These are phyloP conservation scores for Danio choprae DNA, from an alignment of 2,797 vertebrate species.

Conservation along the genomic window DNA sequence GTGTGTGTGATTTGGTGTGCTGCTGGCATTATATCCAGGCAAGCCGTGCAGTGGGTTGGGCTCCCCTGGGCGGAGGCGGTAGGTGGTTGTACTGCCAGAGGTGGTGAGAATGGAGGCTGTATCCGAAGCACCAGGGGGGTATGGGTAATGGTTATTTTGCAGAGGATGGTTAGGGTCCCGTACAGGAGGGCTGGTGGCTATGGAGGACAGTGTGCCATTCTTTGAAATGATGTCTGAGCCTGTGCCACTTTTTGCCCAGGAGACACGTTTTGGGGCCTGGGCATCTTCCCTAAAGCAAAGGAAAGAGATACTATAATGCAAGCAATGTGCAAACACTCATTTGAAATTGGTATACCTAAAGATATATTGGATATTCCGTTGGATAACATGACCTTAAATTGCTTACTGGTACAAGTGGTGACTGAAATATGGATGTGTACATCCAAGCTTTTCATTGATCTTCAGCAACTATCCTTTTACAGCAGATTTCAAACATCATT, in stretches of 20 bases:
- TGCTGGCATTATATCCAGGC: constrained; percentile 76
- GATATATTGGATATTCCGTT: too few species aligned
- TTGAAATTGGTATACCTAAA: too few species aligned
- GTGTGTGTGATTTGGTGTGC: constrained; percentile 54
- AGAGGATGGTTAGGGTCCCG: constrained; percentile 63
- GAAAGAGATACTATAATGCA: not conserved
- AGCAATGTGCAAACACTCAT: too few species aligned
- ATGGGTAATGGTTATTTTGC: constrained; percentile 73
- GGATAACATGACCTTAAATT: too few species aligned
- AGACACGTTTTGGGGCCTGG: constrained; percentile 87
- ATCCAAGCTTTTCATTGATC: too few species aligned
- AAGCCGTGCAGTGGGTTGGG: constrained; percentile 77
- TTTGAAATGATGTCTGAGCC: constrained; percentile 88
- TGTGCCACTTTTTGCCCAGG: constrained; percentile 86
- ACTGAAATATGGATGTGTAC: too few species aligned
- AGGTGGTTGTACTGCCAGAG: constrained; percentile 69
- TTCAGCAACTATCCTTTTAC: too few species aligned
- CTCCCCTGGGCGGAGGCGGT: constrained; percentile 74
- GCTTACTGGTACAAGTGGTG: too few species aligned
- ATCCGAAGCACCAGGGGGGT: constrained; percentile 76
- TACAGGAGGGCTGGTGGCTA: constrained; percentile 79
- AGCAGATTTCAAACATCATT: too few species aligned
- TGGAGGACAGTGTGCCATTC: constrained; percentile 91
- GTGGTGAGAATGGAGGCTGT: constrained; percentile 79
- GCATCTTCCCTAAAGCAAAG: constrained; percentile 86